Evolutionary conservation across 2,888 invertebrate genomes (phyloP), one percentile per base, ranked within the genome.

Genomic region (Ceraclea dissimilis): DNA sequence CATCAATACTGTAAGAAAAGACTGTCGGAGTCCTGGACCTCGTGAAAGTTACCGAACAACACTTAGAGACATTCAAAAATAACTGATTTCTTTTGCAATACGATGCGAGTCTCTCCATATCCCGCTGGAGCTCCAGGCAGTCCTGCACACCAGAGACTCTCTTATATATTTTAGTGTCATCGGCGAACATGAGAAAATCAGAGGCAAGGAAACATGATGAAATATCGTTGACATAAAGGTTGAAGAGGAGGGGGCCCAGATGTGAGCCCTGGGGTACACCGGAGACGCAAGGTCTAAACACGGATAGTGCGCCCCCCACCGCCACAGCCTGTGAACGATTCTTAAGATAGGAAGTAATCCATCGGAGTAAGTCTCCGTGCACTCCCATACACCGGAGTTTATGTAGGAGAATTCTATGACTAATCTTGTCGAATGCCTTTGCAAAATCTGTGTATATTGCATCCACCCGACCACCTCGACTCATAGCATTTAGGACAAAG

Each of bases 121-220:
- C 65, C 84, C 92, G 67, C 91, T 91, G 74, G 82, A 92, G 71
- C 88, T 90, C 66, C 88, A 86, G 64, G 78, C 76, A 50, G 80
- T 79, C 65, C 77, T 80, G 52, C 79, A 80, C 67, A 82, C 73
- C 65, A 76, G 79, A 67, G 90, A 90, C 71, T 88, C 89, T 68
- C 13, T 13, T 43, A 13, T 43, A 43, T 8, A 43, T 43, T 17
- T 43, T 43, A 2, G 17, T 13, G 13, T 43, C 43, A 13, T 43
- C 43, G 13, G 43, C 43, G 13, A 43, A 43, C 5, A 43, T 5
- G 5, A 43, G 43, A 8, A 16, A 8, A 8, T 13, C 13, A 8
- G 43, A 43, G 5, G 4, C 5, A 6, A 6, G 4, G 5, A 26
- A 26, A 43, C 17, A 43, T 43, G 4, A 8, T 8, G 4, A 5